Base-by-base conservation (phyloP, 2,113 vertebrate genomes). In the Bubalus kerabau region DNA sequence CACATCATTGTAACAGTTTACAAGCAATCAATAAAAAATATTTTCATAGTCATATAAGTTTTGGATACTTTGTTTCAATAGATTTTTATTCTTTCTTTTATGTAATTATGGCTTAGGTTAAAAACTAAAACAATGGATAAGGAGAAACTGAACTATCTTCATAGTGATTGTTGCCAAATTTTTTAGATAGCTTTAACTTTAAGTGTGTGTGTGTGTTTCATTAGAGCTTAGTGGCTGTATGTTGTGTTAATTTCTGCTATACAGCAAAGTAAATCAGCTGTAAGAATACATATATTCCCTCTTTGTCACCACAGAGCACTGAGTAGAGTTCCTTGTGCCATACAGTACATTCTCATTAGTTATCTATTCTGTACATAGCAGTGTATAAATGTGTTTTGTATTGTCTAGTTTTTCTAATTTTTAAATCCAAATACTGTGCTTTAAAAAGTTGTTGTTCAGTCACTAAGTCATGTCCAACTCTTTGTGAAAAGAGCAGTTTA, bases 31-130 rank as follows among this genome's bases (percentile, higher is more conserved):
- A 56, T 92, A 97, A 26, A 67, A 89, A 52, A 52, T 96, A 98
- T 98, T 92, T 98, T 97, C 92, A 74, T 88, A 16, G 1, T 87
- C 87, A 32, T 87, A 56, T 56, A 83, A 91, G n/a, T 96, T 97
- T 98, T 71, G 97, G 96, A 98, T 93, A 12, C 90, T 91, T 97
- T 92, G 60, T 96, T 98, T 14, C 10, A 84, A 94, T 60, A 96
- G 24, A 28, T 48, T 95, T 92, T 60, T 94, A 97, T 98, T 97
- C 92, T 95, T 95, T 97, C 95, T 15, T 97, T 97, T 97, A 96
- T 97, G 71, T 88, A 97, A 97, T 95, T 67, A 48, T 16, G 96
- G 74, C 95, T 98, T 97, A 30, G 21, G 92, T 60, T 98, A 94
- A 36, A 90, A 97, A 23, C 26, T 85, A 86, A 97, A 96, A 84